Conservation (phyloP, 2,113 vertebrate species). For the Corythoichthys intestinalis region DNA sequence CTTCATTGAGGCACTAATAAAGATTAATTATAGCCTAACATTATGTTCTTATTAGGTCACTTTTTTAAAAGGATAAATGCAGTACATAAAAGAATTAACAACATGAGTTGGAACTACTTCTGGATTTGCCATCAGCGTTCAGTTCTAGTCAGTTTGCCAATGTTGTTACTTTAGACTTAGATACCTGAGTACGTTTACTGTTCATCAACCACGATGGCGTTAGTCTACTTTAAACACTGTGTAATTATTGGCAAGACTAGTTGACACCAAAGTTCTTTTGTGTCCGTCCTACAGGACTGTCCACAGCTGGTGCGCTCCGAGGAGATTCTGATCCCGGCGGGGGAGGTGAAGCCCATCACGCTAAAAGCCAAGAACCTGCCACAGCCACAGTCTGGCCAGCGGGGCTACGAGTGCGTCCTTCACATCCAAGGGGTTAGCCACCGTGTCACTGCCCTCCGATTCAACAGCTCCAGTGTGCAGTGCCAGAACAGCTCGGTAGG, state of each 20-base stretch:
- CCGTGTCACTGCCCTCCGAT: slow-evolving; percentile 91
- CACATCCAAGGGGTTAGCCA: slow-evolving; percentile 87
- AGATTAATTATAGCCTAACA: not conserved
- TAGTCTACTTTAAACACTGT: not conserved
- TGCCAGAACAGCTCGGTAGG: slow-evolving; percentile 98
- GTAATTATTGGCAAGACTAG: slow-evolving; percentile 1
- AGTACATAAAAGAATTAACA: not conserved
- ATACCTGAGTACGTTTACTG: not conserved
- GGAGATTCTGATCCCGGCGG: slow-evolving; percentile 93
- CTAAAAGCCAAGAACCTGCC: slow-evolving; percentile 93
- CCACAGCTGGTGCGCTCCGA: slow-evolving; percentile 92
- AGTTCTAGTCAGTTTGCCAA: not conserved
- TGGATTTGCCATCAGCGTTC: not conserved
- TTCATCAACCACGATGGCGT: not conserved
- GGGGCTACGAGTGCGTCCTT: slow-evolving; percentile 95
- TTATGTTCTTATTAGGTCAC: not conserved
- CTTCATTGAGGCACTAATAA: not conserved
- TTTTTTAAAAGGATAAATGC: not conserved
- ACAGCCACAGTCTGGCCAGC: slow-evolving; percentile 93
- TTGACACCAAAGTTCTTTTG: slow-evolving; percentile 5
- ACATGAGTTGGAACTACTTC: not conserved
- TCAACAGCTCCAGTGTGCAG: slow-evolving; percentile 99
- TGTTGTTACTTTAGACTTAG: not conserved
- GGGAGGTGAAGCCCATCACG: slow-evolving; percentile 95
- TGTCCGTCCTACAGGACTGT: slow-evolving; percentile 78